Evolutionary conservation across 2,113 vertebrate species (phyloP), one percentile per base, ranked within the genome.

Genomic region (Thermophis baileyi): DNA sequence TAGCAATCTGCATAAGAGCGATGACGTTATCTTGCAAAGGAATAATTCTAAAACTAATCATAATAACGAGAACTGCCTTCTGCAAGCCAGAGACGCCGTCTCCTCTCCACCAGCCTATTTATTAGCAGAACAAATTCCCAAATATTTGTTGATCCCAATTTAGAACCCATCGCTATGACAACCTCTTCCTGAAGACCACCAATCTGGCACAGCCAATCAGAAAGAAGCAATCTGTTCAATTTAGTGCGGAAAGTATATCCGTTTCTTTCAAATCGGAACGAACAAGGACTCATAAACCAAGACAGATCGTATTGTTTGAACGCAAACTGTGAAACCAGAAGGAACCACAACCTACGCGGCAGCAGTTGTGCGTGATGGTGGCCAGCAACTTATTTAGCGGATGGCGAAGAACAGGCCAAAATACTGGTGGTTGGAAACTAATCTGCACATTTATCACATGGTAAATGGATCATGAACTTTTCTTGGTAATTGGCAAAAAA

Each of bases 151-250:
- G 85, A 91, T 88, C 93, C 95, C 49, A 94, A 94, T 96, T 95
- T 95, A 93, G 95, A 96, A 96, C 30, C 88, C 91, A 96, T 97
- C 96, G 94, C 95, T 93, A 96, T 95, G 93, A 92, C 90, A 97
- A 97, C 85, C 1, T 35, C 86, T 95, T 94, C 95, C 94, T 93
- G 92, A 93, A 50, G 93, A 95, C 94, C 91, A 89, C 2, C 35
- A 93, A 96, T 93, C 86, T 4, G 53, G 93, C 88, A 88, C 20
- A 95, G 96, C 90, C 90, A 92, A 94, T 88, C 92, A 90, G 94
- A 90, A 96, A 92, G 91, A 85, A 87, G 44, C 91, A 95, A 93
- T 95, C 91, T 97, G 95, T 93, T 95, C 88, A 24, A 88, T 90
- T 92, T 92, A 74, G 53, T 94, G n/a, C n/a, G 40, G 18, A 49